Percentiles rank a stretch among this genome's conserved stretches.
Evolutionary conservation across 1,140 invertebrate genomes (phyloP).

Genomic region (Pseudachorutes palmiensis): DNA sequence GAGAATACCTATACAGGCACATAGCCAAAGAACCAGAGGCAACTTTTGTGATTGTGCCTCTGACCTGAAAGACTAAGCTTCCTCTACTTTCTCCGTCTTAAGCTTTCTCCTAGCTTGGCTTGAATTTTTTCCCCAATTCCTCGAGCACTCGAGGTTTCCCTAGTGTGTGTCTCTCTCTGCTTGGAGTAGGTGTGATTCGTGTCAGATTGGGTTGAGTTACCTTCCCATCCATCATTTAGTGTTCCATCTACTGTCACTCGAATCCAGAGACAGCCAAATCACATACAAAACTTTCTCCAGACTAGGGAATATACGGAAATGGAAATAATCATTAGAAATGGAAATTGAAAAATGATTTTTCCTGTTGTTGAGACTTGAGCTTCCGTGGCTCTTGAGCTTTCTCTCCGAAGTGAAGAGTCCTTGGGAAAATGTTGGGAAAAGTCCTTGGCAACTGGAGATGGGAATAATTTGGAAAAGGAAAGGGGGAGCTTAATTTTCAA

Average conservation of each 20-base stretch:
- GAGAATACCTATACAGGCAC: background rate
- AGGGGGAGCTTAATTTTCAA: slow-evolving; percentile 2
- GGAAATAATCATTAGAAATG: background rate
- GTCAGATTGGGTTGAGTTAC: slow-evolving; percentile 2
- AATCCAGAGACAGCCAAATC: background rate
- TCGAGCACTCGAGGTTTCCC: too few species aligned
- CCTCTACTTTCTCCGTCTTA: too few species aligned
- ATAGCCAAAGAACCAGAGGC: too few species aligned
- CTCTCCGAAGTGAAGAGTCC: background rate
- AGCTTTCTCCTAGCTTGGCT: too few species aligned
- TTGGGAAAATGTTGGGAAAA: background rate
- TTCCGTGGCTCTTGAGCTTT: background rate
- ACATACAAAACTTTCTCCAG: background rate
- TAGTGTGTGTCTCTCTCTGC: background rate
- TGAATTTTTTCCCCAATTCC: too few species aligned
- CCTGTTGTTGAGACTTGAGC: background rate
- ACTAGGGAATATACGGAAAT: background rate
- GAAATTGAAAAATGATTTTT: slow-evolving; percentile 3
- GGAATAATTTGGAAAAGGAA: background rate
- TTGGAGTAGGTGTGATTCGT: slow-evolving; percentile 1
- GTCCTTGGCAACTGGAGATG: background rate
- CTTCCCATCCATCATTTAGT: slow-evolving; percentile 12
- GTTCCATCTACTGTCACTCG: background rate
- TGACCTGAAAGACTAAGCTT: too few species aligned
- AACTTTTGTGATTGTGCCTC: too few species aligned